A percentile compares a stretch with the other conserved stretches of the same genome.
phyloP scores from a whole-genome alignment of 2,797 vertebrate genomes.

The Pseudochirops corinnae region DNA sequence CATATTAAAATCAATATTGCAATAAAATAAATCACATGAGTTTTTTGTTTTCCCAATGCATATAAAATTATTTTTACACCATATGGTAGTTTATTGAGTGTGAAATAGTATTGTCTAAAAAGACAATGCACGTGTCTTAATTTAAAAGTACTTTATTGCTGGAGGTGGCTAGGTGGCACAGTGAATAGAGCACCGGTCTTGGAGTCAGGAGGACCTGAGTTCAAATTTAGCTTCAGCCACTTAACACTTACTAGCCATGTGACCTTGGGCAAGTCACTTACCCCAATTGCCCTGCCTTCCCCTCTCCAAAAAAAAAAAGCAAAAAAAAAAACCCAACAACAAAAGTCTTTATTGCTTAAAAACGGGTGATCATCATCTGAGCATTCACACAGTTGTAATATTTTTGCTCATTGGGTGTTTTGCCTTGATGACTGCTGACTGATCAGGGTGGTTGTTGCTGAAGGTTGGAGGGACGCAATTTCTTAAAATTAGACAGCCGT shows the following conservation, averaged over 20 bases:
- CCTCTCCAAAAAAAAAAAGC: too few relatives aligned
- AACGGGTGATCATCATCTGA: background rate
- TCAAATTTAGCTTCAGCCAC: too few relatives aligned
- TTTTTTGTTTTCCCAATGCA: background rate
- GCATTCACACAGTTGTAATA: background rate
- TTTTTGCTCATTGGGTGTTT: background rate
- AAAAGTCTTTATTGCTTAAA: background rate
- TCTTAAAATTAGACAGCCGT: background rate
- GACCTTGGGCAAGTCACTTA: too few relatives aligned
- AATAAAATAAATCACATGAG: background rate
- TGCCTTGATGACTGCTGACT: background rate
- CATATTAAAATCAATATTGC: background rate
- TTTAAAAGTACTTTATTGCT: background rate
- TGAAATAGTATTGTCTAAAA: background rate
- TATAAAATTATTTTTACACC: background rate
- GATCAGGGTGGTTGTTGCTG: background rate
- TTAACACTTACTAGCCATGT: too few relatives aligned
- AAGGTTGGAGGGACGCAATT: background rate
- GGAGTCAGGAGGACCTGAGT: too few relatives aligned
- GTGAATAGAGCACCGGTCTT: too few relatives aligned
- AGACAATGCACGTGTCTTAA: background rate
- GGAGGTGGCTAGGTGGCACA: too few relatives aligned
- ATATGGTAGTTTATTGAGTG: background rate
- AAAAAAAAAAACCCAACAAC: too few relatives aligned
- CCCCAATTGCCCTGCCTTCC: too few relatives aligned